A percentile compares a stretch with the other conserved stretches of the same genome.
Evolutionary conservation across 2,113 vertebrate species (phyloP).

Genomic region (Microcebus murinus): DNA sequence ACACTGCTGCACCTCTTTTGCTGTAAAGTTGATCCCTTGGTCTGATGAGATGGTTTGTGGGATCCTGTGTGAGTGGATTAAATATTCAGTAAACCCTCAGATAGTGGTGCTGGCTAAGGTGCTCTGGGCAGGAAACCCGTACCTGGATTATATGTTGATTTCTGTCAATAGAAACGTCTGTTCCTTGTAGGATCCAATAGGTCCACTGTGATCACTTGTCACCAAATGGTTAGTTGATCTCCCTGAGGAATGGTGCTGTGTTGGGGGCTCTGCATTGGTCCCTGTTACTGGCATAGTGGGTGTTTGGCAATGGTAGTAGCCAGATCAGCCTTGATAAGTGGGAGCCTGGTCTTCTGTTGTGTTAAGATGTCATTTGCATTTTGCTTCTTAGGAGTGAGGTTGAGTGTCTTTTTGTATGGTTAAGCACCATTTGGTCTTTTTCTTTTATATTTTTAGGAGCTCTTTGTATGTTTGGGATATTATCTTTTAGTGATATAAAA

Average conservation of each 20-base stretch:
- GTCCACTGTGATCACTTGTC: not conserved
- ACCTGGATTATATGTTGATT: not conserved
- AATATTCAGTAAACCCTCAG: not conserved
- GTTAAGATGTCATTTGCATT: not conserved
- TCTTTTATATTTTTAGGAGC: not conserved
- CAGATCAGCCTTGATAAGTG: not conserved
- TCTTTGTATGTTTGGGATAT: not conserved
- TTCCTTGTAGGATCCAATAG: not conserved
- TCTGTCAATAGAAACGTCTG: not conserved
- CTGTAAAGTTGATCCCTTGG: not conserved
- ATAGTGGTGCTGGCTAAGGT: not conserved
- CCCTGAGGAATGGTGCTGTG: not conserved
- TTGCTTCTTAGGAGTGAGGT: not conserved
- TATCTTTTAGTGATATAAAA: not conserved
- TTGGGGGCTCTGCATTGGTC: not conserved
- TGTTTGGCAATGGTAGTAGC: not conserved
- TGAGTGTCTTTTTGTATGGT: not conserved
- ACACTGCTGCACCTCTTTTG: not conserved
- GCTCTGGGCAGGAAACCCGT: not conserved
- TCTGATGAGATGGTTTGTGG: not conserved
- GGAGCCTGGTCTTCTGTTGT: not conserved
- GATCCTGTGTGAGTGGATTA: not conserved
- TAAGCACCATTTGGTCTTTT: not conserved
- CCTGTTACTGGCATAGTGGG: not conserved
- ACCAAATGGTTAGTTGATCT: not conserved